Evolutionary conservation across 1,140 invertebrate species (phyloP).

Genomic region (Brachionus plicatilis): DNA sequence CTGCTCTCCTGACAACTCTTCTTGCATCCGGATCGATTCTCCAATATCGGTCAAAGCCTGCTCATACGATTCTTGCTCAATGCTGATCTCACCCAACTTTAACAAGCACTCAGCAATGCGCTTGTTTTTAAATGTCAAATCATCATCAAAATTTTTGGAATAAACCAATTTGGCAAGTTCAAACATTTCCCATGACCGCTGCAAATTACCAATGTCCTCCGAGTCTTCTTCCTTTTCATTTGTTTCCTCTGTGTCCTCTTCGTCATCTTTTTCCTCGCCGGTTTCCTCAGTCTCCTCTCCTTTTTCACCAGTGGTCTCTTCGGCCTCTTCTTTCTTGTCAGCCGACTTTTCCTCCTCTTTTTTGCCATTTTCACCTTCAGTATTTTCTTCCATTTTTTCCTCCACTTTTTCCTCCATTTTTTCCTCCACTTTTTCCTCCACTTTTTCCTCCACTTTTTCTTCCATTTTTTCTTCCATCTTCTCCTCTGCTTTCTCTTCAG

Average conservation of each 20-base stretch:
- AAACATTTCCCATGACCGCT: constrained; percentile 83
- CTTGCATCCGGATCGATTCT: constrained; percentile 16
- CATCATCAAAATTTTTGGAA: constrained; percentile 24
- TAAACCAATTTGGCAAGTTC: constrained; percentile 62
- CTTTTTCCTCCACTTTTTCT: not conserved
- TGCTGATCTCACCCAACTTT: constrained; percentile 33
- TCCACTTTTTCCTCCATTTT: constrained; percentile 43
- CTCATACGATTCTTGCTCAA: constrained; percentile 40
- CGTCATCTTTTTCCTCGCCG: constrained; percentile 43
- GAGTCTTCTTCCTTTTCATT: constrained; percentile 44
- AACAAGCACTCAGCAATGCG: constrained; percentile 36
- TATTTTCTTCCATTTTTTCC: constrained; percentile 44
- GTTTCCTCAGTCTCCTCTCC: constrained; percentile 45
- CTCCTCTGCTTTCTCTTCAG: no score
- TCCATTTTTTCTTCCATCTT: no score
- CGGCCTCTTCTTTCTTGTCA: not conserved
- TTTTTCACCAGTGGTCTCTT: constrained; percentile 44
- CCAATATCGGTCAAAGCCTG: constrained; percentile 10
- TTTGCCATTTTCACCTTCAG: constrained; percentile 42
- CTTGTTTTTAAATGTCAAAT: constrained; percentile 32
- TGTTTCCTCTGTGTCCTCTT: constrained; percentile 43
- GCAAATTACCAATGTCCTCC: constrained; percentile 65
- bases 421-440: constrained; percentile 46
- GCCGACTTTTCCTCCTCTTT: constrained; percentile 38
- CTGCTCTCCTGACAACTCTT: not conserved